Evolutionary conservation across 2,888 invertebrate species (phyloP), one percentile per base, ranked within the genome.

Genomic region (Odontocolon sp.): DNA sequence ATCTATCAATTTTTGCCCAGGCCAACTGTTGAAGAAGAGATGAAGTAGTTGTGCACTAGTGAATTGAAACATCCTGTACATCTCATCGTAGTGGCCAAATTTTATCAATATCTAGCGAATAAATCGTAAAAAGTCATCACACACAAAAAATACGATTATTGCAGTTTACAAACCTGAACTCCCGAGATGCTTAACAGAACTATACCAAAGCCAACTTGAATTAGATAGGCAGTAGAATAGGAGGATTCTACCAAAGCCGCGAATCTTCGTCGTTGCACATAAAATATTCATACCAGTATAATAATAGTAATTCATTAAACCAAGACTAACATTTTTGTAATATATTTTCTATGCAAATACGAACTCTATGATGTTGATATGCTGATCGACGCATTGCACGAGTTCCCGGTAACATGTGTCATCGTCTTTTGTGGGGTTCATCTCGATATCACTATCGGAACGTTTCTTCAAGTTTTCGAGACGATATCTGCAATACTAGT

Each of bases 11-110:
- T 61, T 59, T 26, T 69, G 69, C 5, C 69, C 40, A 1, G 61
- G 40, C 50, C 38, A 61, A 42, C 59, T 69, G 23, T 52, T 69
- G 9, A 52, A 69, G n/a, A 61, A 50, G 2, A 69, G 21, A 21
- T 69, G 59, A 33, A 38, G 52, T 3, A 69, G 11, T 21, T 69
- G 69, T 2, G 52, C 52, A 5, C 8, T 0, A 0, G 14, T 59
- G 31, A 69, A 69, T 4, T 61, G 69, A 9, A 18, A 0, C 11
- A 69, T 16, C 14, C 69, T 52, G 59, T 21, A 50, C 59, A 69
- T 61, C 40, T 69, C 69, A 5, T 69, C 69, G 40, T 40, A 50
- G 3, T 69, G 21, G 9, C 59, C 69, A 8, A 69, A 11, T 40
- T 69, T 69, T 2, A 36, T 61, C 23, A 69, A 31, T 8, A 69